Evolutionary conservation across 2,797 vertebrate species (phyloP).

Genomic region (Botia almorhae): DNA sequence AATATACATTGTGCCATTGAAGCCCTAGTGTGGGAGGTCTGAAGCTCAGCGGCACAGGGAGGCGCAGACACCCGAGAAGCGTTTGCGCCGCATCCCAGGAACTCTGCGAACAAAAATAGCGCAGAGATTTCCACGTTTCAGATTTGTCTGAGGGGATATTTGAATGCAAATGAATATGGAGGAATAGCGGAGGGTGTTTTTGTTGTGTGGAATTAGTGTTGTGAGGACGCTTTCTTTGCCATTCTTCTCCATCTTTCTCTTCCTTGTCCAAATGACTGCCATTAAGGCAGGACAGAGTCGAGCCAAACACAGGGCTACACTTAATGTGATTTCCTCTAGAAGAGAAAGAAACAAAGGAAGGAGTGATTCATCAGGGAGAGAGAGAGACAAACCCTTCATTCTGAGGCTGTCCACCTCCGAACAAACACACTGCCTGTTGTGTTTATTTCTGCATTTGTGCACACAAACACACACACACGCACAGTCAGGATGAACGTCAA

Average conservation of each 20-base stretch:
- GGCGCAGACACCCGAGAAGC: conserved; percentile 52
- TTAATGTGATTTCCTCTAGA: conserved; percentile 80
- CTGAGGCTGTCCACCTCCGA: conserved; percentile 77
- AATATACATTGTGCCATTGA: conserved; percentile 64
- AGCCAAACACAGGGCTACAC: conserved; percentile 78
- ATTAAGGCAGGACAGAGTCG: conserved; percentile 78
- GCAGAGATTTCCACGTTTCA: conserved; percentile 73
- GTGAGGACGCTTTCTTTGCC: conserved; percentile 74
- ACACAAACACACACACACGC: neutral
- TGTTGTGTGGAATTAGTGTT: conserved; percentile 81
- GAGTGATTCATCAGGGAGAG: conserved; percentile 74
- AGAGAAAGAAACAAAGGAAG: conserved; percentile 73
- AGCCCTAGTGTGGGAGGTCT: conserved; percentile 71
- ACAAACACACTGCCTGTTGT: conserved; percentile 68
- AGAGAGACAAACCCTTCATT: conserved; percentile 66
- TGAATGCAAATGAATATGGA: conserved; percentile 77
- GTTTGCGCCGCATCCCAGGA: conserved; percentile 53
- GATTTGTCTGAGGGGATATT: conserved; percentile 76
- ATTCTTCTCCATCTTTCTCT: conserved; percentile 76
- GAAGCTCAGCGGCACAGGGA: conserved; percentile 36
- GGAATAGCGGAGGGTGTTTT: conserved; percentile 73
- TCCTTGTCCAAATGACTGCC: conserved; percentile 80
- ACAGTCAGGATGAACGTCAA: conserved; percentile 57
- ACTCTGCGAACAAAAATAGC: conserved; percentile 66
- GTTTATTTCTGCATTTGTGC: conserved; percentile 66